Evolutionary conservation across 2,113 vertebrate species (phyloP).

Genomic region (Lycocorax pyrrhopterus): DNA sequence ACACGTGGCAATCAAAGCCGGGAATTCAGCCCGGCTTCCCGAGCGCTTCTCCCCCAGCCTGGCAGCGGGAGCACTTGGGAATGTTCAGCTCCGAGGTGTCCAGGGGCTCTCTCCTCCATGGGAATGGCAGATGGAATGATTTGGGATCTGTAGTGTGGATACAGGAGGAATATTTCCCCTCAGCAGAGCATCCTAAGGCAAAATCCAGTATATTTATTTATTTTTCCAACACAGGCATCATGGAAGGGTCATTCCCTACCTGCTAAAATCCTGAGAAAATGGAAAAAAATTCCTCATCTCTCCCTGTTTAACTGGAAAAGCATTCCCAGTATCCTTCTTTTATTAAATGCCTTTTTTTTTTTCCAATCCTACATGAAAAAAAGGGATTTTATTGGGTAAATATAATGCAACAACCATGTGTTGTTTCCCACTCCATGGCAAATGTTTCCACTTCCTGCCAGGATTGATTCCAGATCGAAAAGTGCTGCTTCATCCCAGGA

Average conservation of each 20-base stretch:
- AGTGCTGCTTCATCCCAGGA: neutral
- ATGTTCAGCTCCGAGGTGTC: neutral
- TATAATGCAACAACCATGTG: conserved; percentile 60
- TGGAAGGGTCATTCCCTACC: neutral
- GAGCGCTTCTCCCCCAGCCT: rapidly evolving
- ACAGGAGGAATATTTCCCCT: neutral
- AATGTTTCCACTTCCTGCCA: conserved; percentile 53
- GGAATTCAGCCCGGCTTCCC: neutral
- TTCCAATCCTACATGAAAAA: conserved; percentile 4
- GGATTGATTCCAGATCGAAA: conserved; percentile 64
- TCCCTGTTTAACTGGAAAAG: neutral
- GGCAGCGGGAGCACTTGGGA: neutral
- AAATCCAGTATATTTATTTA: neutral
- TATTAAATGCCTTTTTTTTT: conserved; percentile 27
- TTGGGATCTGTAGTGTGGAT: neutral
- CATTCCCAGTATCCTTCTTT: conserved; percentile 30
- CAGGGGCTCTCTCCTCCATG: neutral
- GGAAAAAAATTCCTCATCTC: neutral
- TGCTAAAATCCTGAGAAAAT: neutral
- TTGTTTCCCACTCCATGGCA: conserved; percentile 49
- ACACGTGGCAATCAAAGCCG: conserved; percentile 27
- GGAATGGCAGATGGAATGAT: neutral
- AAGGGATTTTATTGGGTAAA: conserved; percentile 47
- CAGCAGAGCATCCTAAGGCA: neutral
- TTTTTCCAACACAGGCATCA: neutral